Base-by-base conservation (phyloP, 2,113 vertebrate genomes). In the Cairina moschata region DNA sequence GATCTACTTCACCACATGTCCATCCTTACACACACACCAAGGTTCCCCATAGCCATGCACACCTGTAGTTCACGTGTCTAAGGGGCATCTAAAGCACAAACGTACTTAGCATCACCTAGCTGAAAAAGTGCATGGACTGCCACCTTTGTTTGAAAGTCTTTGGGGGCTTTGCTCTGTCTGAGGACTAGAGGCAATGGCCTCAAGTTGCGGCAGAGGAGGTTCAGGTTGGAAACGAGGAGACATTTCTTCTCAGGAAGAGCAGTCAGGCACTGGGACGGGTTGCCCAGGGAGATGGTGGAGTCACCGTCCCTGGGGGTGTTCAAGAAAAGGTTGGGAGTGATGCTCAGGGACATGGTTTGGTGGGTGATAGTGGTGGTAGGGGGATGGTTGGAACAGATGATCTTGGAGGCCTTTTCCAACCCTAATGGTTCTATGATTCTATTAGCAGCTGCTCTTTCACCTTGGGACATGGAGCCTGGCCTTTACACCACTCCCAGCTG, bases 1-100 rank as follows among this genome's bases (percentile, higher is more conserved):
- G 23, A 69, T 22, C 34, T 4, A 17, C 62, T 52, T 17, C 5
- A 46, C 21, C 65, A 22, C 80, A 56, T n/a, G 6, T 13, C 10
- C 17, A 38, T 14, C 3, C 32, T 77, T 22, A 52, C 1, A 52
- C 8, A 74, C 0, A 6, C 9, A 34, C 6, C 10, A 58, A 76
- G 31, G 31, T 44, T 63, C 6, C 13, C 40, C 38, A n/a, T 4
- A 54, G 56, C 16, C 23, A 65, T 29, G 17, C 18, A 66, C 9
- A 56, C 16, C 28, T 16, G 4, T 31, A 26, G 32, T 83, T 77
- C 44, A 34, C 25, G 66, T 44, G 4, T 38, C 62, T 36, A 86
- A 96, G 78, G 28, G 9, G 5, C 31, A 56, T 59, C 88, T 77
- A 58, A 95, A 86, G 26, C 20, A 66, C 15, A 46, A 50, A 63